Evolutionary conservation across 2,888 invertebrate genomes (phyloP), one percentile per base, ranked within the genome.

Genomic region (Chouioia cunea): DNA sequence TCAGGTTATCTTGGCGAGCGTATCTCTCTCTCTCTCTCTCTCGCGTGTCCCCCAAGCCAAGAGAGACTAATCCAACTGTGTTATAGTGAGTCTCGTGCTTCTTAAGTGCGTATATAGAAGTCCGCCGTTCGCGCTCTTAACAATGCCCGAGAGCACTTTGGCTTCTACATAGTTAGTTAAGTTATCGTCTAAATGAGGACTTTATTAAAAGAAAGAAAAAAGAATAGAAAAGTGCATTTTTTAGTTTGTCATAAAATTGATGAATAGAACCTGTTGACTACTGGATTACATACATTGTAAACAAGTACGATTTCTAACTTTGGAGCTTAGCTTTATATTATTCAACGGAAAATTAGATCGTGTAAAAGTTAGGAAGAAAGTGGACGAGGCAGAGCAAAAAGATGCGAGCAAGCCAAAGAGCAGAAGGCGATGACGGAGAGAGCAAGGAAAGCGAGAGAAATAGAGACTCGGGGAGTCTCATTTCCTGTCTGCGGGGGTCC

Each of bases 401-500:
- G 18, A 70, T 43, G 43, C 54, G 57, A 54, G 53, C 36, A 16
- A n/a, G n/a, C n/a, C n/a, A n/a, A n/a, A 43, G 27, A 43, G 57
- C 16, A 14, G 44, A 48, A 46, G 20, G 22, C 2, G 20, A n/a
- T 58, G 58, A 65, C 54, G 54, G 50, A 59, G 62, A 46, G 57
- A 65, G 52, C 22, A 18, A 27, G 20, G 36, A n/a, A 60, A 65
- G 65, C 50, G 65, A 57, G 54, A 63, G 66, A 47, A 66, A 66
- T 70, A 77, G 76, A 75, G 82, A 82, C 80, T 82, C 78, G 75
- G 80, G 79, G 79, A 81, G 80, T 83, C 82, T 83, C 83, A 85
- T 85, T 85, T 84, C 83, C 83, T 83, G 85, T 81, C 82, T 78
- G 79, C 81, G 82, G 84, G 81, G 81, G 81, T 81, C 80, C 80